phyloP scores from a whole-genome alignment of 1,140 invertebrate species.

The Steinernema feltiae region DNA sequence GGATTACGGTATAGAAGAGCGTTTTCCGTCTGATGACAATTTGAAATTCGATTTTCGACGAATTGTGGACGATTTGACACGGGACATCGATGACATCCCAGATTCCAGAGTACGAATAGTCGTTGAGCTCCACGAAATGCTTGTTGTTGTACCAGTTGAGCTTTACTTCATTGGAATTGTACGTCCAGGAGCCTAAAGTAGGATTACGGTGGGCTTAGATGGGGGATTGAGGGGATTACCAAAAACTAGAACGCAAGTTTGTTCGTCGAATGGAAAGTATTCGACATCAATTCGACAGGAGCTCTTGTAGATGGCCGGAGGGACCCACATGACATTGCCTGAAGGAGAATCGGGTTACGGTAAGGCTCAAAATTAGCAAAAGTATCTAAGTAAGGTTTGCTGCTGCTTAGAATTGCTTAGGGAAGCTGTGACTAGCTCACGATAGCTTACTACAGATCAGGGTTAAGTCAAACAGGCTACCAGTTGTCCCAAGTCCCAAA shows the following conservation, averaged over 20 bases:
- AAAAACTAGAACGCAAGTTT: conserved; percentile 65
- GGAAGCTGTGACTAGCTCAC: too few relatives aligned
- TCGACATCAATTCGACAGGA: conserved; percentile 86
- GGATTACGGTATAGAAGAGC: conserved; percentile 96
- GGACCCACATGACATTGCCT: conserved; percentile 70
- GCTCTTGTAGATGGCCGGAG: conserved; percentile 95
- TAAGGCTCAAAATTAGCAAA: neutral
- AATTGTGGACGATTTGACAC: conserved; percentile 32
- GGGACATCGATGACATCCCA: conserved; percentile 80
- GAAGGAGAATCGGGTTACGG: neutral
- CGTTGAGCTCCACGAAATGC: conserved; percentile 85
- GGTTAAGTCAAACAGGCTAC: too few relatives aligned
- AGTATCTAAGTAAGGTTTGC: neutral
- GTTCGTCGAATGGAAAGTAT: conserved; percentile 77
- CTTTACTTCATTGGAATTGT: conserved; percentile 91
- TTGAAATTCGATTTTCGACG: conserved; percentile 72
- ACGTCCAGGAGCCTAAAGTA: conserved; percentile 99
- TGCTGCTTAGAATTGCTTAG: too few relatives aligned
- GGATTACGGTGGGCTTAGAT: too few relatives aligned
- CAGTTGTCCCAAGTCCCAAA: too few relatives aligned
- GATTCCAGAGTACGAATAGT: conserved; percentile 94
- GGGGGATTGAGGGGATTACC: too few relatives aligned
- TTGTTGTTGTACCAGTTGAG: conserved; percentile 86
- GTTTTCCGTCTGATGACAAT: conserved; percentile 79
- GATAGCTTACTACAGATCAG: too few relatives aligned